Conservation (phyloP, 2,888 invertebrate species). For the Podabrus alpinus region DNA sequence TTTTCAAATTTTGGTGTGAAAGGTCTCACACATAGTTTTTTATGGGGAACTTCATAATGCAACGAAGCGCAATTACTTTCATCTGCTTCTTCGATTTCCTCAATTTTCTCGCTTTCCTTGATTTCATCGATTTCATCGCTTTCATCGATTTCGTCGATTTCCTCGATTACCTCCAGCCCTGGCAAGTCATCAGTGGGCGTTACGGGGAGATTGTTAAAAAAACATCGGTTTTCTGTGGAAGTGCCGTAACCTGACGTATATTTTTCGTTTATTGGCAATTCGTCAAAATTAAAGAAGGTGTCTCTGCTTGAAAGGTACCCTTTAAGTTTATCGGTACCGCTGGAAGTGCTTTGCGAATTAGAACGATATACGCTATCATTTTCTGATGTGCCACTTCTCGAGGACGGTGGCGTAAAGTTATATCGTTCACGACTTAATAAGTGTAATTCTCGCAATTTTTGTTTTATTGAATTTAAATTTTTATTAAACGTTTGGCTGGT, state of each 20-base stretch:
- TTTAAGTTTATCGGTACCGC: not conserved
- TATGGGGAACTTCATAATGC: conserved; percentile 5
- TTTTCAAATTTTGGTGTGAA: not conserved
- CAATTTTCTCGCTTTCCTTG: too few species aligned
- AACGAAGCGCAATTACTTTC: not conserved
- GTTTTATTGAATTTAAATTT: conserved; percentile 8
- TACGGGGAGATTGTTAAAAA: not conserved
- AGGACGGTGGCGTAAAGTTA: not conserved
- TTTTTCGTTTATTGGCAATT: not conserved
- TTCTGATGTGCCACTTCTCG: not conserved
- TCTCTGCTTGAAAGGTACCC: conserved; percentile 7
- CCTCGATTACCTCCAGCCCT: not conserved
- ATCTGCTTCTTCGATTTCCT: not conserved
- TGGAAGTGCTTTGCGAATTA: not conserved
- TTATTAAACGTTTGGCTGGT: conserved; percentile 7
- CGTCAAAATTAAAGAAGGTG: not conserved
- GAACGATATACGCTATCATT: not conserved
- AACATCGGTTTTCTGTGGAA: not conserved
- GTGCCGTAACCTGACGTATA: not conserved
- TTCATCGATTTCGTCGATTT: not conserved
- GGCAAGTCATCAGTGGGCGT: not conserved
- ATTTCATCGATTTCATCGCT: too few species aligned
- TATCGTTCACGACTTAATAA: not conserved
- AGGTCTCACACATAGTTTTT: conserved; percentile 5
- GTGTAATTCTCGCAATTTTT: not conserved